A percentile compares a stretch with the other conserved stretches of the same genome.
Evolutionary conservation across 1,140 invertebrate genomes (phyloP).

Genomic region (Stegodyphus dumicola): DNA sequence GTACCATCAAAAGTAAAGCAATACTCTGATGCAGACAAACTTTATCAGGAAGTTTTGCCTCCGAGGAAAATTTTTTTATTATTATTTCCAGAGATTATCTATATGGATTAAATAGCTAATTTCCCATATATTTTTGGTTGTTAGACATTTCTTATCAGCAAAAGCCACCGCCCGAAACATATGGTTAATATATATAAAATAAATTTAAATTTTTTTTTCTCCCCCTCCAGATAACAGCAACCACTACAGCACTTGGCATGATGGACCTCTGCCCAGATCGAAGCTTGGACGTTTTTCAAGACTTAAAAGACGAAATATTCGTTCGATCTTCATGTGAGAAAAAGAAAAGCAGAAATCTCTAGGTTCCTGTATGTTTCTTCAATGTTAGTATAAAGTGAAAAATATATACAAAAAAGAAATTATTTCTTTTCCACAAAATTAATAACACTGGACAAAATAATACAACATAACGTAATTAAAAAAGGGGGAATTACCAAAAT

Average conservation of each 20-base stretch:
- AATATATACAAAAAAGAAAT: background rate
- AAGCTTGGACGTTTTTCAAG: constrained; percentile 5
- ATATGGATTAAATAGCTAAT: no score
- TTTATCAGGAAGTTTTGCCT: no score
- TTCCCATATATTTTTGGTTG: no score
- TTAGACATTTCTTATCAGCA: no score
- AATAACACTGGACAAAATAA: background rate
- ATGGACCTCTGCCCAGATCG: constrained; percentile 20
- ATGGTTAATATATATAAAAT: no score
- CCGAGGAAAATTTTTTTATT: no score
- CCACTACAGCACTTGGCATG: constrained; percentile 16
- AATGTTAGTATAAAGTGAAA: background rate
- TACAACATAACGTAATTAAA: background rate
- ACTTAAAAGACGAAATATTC: background rate
- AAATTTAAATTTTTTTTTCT: no score
- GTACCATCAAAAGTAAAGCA: no score
- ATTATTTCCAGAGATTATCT: no score
- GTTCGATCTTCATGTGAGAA: constrained; percentile 31
- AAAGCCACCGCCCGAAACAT: no score
- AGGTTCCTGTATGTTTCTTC: background rate
- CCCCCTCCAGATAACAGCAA: background rate
- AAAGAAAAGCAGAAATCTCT: background rate
- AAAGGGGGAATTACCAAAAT: no score
- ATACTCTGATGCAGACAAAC: no score
- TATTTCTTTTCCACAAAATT: background rate